A percentile compares a stretch with the other conserved stretches of the same genome.
These are phyloP conservation scores for Sapajus apella DNA, from an alignment of 2,113 vertebrate genomes.

Conservation along the genomic window DNA sequence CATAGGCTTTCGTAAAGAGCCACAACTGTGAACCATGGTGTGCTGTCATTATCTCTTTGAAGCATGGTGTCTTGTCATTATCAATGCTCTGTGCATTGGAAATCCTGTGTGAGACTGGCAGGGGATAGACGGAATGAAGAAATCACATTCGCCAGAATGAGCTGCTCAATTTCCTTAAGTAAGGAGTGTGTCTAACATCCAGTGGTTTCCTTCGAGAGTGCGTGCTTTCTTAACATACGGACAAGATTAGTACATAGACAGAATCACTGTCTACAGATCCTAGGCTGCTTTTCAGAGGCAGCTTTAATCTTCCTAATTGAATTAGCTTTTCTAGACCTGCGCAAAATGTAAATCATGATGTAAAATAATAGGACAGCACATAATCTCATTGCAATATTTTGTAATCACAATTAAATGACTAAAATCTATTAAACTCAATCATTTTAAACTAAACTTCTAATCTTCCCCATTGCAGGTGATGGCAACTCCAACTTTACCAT, in stretches of 20 bases:
- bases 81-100: background rate
- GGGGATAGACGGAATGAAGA: background rate
- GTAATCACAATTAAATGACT: background rate
- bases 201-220: constrained; percentile 42
- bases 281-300: background rate
- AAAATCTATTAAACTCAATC: background rate
- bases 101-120: constrained; percentile 8
- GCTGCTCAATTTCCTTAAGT: background rate
- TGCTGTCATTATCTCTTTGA: background rate
- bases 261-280: background rate
- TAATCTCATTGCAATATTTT: background rate
- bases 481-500: background rate
- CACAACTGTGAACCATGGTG: background rate
- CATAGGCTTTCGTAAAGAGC: background rate
- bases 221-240: background rate
- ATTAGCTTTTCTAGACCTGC: background rate
- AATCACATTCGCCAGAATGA: background rate
- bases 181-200: constrained; percentile 37
- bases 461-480: background rate
- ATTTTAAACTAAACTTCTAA: background rate
- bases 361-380: background rate
- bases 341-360: background rate
- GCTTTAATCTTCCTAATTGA: background rate
- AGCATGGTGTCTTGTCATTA: background rate
- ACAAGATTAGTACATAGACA: background rate